Base-by-base conservation (phyloP, 2,113 vertebrate species). In the Dipodomys merriami region DNA sequence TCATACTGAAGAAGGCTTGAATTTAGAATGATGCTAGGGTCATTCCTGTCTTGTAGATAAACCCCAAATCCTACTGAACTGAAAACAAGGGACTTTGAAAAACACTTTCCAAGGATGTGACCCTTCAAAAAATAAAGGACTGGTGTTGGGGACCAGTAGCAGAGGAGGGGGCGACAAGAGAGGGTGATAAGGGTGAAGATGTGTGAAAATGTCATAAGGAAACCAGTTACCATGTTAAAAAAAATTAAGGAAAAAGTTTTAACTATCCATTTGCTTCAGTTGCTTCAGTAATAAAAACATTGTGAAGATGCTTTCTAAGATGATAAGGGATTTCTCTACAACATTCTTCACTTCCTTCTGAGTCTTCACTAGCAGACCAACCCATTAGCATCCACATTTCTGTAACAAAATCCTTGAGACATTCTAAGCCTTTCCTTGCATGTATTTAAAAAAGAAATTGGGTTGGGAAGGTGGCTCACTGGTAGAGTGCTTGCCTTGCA, bases 11-110 rank as follows among this genome's bases (percentile, higher is more conserved):
- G 57, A 82, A 49, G 6, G 11, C 35, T 84, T 85, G 18, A 69
- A 49, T 39, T 68, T 85, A 53, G 15, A 35, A 39, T 77, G 18
- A 13, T 20, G 0, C 18, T 90, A 62, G 20, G 29, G 13, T 39
- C 19, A 49, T 91, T 46, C 69, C 46, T 29, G 88, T 49, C 10
- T 89, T 33, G 3, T 91, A 87, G 78, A 93, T 27, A n/a, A 89
- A 68, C 4, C 25, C 7, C 29, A 88, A 88, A 86, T 53, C 25
- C 15, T 77, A 72, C 68, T 90, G 77, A 91, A 60, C 46, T 68
- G 19, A 81, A 33, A 68, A 3, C 20, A 65, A 44, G 27, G 25
- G 13, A 65, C 25, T 81, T 92, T 46, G 29, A 80, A 83, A 90
- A 64, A 69, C 22, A 72, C 22, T 85, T 25, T 84, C 84, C 35